Evolutionary conservation across 2,113 vertebrate species (phyloP).

Genomic region (Eidolon helvum): DNA sequence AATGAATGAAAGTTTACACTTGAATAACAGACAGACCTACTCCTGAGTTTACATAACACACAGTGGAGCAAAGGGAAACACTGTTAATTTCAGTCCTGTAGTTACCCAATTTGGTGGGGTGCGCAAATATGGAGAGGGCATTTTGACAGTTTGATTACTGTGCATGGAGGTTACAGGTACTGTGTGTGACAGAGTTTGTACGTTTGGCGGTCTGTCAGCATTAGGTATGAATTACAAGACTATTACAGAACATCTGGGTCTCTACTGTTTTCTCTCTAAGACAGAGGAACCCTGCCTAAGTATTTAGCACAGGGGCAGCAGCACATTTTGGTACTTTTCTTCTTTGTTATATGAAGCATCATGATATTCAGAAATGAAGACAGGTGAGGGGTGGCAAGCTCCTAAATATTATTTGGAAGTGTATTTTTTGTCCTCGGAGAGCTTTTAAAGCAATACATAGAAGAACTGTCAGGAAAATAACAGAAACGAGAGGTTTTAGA

Average conservation of each 20-base stretch:
- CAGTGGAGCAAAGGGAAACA: neutral
- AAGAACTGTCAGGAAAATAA: conserved; percentile 49
- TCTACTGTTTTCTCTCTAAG: neutral
- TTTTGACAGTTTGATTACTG: neutral
- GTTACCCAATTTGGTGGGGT: neutral
- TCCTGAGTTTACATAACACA: neutral
- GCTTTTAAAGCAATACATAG: conserved; percentile 18
- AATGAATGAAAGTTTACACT: neutral
- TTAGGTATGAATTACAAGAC: neutral
- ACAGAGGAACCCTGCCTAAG: neutral
- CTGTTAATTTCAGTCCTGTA: neutral
- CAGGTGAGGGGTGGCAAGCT: neutral
- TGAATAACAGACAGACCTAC: neutral
- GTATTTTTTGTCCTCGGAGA: neutral
- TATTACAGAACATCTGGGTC: neutral
- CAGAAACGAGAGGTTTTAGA: conserved; percentile 45
- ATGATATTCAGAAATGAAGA: conserved; percentile 47
- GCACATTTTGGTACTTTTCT: conserved; percentile 18
- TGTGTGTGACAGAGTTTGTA: neutral
- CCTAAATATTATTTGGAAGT: conserved; percentile 6
- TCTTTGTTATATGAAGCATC: conserved; percentile 57
- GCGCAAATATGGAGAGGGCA: neutral
- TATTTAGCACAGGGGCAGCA: neutral
- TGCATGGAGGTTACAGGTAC: neutral
- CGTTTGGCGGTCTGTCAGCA: fast-evolving